Evolutionary conservation across 2,888 invertebrate genomes (phyloP), one percentile per base, ranked within the genome.

Genomic region (Esperia sulphurella): DNA sequence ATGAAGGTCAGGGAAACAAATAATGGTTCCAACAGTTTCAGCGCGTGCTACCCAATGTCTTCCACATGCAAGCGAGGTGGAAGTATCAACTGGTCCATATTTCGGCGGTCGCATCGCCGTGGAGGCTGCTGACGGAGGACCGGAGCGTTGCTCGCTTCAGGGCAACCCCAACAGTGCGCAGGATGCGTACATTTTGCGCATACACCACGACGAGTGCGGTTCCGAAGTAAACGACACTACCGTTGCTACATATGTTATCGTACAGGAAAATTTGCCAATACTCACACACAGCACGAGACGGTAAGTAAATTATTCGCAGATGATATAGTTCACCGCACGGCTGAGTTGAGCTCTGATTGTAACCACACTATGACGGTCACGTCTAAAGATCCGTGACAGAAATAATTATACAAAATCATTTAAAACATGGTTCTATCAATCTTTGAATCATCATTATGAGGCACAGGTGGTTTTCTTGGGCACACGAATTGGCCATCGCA

Each of bases 231-330:
- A 95, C 61, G 94, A 94, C 43, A 94, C 95, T 14, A 94, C 94
- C 0, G 95, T 95, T 21, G 94, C 95, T 39, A 95, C 95, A 0
- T 95, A 95, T 71, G 94, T 96, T 29, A 92, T 95, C 31, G 96
- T 96, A 6, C 95, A 95, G 75, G 96, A 96, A 75, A 95, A 95
- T 79, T 81, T 95, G 49, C 95, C 95, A 4, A 95, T 96, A 64
- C 91, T 96, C 38, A 96, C 96, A 0, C 95, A 96, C 74, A 95
- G 95, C 67, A 95, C 95, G 0, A 81, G 95, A 58, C 91, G 92
- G 92, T 92, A 74, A 67, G 3, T 21, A 21, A 21, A 3, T 21
- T 21, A 21, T n/a, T n/a, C n/a, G n/a, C 21, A 21, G 5, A 21
- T n/a, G n/a, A n/a, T 21, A 21, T 5, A 21, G 21, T 21, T 21